Percentiles rank a stretch among this genome's conserved stretches.
phyloP scores from a whole-genome alignment of 2,797 vertebrate genomes.

The Choloepus didactylus region DNA sequence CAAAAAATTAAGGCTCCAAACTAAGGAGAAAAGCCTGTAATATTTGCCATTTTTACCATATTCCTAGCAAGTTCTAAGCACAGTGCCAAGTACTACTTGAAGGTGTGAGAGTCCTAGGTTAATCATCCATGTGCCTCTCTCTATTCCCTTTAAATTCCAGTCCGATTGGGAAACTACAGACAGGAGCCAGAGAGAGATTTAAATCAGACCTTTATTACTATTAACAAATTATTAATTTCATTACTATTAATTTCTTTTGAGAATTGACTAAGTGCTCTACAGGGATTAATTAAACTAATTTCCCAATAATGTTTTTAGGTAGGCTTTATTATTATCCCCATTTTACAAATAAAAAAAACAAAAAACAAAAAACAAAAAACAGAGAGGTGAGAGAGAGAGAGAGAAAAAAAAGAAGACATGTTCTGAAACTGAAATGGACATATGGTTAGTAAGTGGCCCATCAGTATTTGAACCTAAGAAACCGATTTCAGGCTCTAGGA shows the following conservation, averaged over 20 bases:
- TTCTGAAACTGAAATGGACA: slow-evolving; percentile 1
- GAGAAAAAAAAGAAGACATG: not conserved
- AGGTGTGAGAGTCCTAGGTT: not conserved
- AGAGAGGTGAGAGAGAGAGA: not conserved
- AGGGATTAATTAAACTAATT: not conserved
- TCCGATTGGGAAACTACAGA: slow-evolving; percentile 4
- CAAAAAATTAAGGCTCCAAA: not conserved
- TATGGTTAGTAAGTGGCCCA: not conserved
- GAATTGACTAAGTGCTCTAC: not conserved
- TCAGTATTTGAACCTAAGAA: slow-evolving; percentile 10
- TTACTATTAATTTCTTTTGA: not conserved
- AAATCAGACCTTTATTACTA: not conserved
- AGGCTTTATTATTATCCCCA: not conserved
- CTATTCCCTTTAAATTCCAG: not conserved
- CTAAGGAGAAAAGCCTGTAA: not conserved
- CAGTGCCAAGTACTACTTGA: not conserved
- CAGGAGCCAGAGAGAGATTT: not conserved
- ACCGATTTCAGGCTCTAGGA: not conserved
- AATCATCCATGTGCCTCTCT: not conserved
- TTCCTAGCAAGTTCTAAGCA: not conserved
- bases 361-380: not conserved
- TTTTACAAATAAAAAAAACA: not conserved
- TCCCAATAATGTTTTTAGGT: not conserved
- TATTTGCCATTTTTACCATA: not conserved
- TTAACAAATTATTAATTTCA: not conserved